Evolutionary conservation across 2,888 invertebrate genomes (phyloP), one percentile per base, ranked within the genome.

Genomic region (Caenorhabditis sp.): DNA sequence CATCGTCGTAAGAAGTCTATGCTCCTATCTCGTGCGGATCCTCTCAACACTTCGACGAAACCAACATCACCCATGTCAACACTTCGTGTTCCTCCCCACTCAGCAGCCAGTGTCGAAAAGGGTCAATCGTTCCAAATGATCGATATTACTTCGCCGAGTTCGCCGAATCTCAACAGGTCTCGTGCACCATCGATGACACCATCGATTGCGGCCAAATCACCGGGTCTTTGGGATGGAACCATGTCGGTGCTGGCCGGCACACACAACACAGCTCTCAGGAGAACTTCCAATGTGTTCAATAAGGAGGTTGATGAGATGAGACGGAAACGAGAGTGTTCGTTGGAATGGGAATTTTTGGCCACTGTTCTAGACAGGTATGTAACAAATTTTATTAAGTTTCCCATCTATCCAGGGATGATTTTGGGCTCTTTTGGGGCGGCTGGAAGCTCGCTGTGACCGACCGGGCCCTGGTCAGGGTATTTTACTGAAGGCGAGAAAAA

Each of bases 341-440:
- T 86, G 54, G 86, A 86, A 66, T 86, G 86, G 86, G 86, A 86
- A 65, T 83, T 86, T 54, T 71, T 86, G 61, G 86, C 86, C 8
- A 86, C 86, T 1, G 81, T 86, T n/a, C 66, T 86, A 26, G 86
- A 86, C 69, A 77, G 77, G 79, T 77, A 17, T 37, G 31, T 59
- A 17, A 36, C 10, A 10, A 0, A 12, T 31, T 37, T 21, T 54
- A 36, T 1, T 43, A 8, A 31, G 14, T n/a, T n/a, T n/a, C n/a
- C n/a, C n/a, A n/a, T n/a, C n/a, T n/a, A n/a, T n/a, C n/a, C n/a
- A n/a, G n/a, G n/a, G n/a, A n/a, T n/a, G n/a, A n/a, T n/a, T n/a
- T n/a, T n/a, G n/a, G n/a, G n/a, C n/a, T n/a, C n/a, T n/a, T n/a
- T n/a, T n/a, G n/a, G n/a, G n/a, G n/a, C n/a, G n/a, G n/a, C n/a